Base-by-base conservation (phyloP, 1,140 invertebrate genomes). In the Lordiphosa clarofinis region DNA sequence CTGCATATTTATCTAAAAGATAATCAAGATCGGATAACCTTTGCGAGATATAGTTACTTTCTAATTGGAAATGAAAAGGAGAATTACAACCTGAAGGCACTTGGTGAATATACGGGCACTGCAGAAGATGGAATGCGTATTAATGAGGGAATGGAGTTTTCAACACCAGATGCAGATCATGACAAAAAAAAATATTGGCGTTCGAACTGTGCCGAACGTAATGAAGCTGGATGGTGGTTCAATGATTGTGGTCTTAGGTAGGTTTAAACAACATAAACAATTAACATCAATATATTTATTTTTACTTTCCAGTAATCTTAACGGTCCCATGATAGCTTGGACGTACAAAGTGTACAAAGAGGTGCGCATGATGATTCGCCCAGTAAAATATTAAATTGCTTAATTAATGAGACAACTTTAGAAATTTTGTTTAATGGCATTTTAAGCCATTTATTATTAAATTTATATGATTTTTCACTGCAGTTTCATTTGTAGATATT, bases 181-280 rank as follows among this genome's bases (percentile, higher is more conserved):
- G 15, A 15, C 15, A 2, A 15, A 15, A 15, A 15, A 15, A 31
- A 3, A 4, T 2, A 3, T 19, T 19, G 19, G n/a, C n/a, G n/a
- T n/a, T n/a, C n/a, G 5, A 31, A 40, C 7, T 42, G 39, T 21
- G 13, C 21, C 21, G 9, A 11, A 4, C 0, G 10, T 0, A 13
- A 54, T 9, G 13, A n/a, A 28, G 12, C 24, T 24, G 49, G 39
- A 15, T 59, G 56, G 56, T 59, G 39, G 49, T 15, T 15, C 15
- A 15, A 15, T 15, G 15, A 15, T 15, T 15, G 15, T 15, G 15
- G 15, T 1, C 2, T 2, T 2, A 15, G 1, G 15, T 15, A 2
- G 15, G 15, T 15, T 15, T 1, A 15, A 15, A 15, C 2, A 15
- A 1, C 2, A 15, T 15, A 15, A 15, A 15, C 2, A 15, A 15